A percentile compares a stretch with the other conserved stretches of the same genome.
Evolutionary conservation across 2,797 vertebrate genomes (phyloP).

Genomic region (Dendrocincla fuliginosa): DNA sequence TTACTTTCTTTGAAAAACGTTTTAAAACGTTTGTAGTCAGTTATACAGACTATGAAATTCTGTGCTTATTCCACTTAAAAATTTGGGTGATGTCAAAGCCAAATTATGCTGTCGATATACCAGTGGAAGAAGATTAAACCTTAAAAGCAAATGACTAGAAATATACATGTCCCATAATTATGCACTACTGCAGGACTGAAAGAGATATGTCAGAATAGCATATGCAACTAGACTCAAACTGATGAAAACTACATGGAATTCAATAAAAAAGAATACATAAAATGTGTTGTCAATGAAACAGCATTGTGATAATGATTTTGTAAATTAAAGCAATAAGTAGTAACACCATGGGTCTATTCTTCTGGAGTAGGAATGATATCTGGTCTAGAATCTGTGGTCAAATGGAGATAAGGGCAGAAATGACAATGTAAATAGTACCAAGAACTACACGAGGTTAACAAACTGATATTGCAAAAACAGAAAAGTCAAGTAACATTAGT

Average conservation of each 20-base stretch:
- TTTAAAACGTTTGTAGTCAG: background rate
- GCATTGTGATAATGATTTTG: background rate
- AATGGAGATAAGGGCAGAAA: background rate
- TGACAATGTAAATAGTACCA: background rate
- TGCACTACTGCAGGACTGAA: background rate
- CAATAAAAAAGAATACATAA: background rate
- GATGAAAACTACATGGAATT: background rate
- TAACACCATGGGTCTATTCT: background rate
- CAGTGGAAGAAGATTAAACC: background rate
- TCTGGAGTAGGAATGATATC: background rate
- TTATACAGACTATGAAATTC: background rate
- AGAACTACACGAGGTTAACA: background rate
- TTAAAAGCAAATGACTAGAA: background rate
- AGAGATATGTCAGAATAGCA: background rate
- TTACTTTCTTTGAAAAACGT: background rate
- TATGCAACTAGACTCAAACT: background rate
- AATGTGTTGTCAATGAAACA: background rate
- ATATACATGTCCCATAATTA: background rate
- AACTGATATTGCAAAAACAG: background rate
- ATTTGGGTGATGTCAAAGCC: background rate
- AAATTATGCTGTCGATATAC: background rate
- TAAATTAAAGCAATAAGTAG: background rate
- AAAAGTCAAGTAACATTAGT: background rate
- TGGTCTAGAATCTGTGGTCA: background rate
- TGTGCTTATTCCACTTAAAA: background rate